These are phyloP conservation scores for Ameiurus melas DNA, from an alignment of 2,113 vertebrate species.

Conservation along the genomic window DNA sequence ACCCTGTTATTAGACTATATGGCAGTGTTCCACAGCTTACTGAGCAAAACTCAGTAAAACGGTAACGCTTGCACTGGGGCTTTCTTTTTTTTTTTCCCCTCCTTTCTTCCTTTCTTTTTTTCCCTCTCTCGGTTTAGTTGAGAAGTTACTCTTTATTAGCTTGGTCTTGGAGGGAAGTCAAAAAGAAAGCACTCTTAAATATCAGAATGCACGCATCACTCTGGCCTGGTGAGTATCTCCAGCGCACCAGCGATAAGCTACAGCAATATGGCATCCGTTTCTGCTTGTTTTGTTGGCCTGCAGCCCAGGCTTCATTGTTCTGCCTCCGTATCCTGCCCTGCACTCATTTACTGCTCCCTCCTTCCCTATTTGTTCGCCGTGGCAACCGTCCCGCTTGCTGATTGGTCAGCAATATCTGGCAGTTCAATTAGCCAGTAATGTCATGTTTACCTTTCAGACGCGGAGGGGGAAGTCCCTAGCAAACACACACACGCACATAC, in stretches of 20 bases:
- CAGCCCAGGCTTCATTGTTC: conserved; percentile 48
- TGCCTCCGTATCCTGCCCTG: conserved; percentile 45
- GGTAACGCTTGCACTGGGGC: not conserved
- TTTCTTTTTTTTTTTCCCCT: not conserved
- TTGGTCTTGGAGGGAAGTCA: conserved; percentile 19
- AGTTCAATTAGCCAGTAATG: conserved; percentile 57
- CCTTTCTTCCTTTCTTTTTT: not conserved
- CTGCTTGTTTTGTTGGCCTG: conserved; percentile 49
- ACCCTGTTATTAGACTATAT: conserved; percentile 17
- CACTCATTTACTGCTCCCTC: conserved; percentile 51
- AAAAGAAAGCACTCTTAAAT: conserved; percentile 44
- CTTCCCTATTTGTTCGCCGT: conserved; percentile 52
- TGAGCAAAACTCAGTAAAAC: not conserved
- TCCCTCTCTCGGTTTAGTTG: not conserved
- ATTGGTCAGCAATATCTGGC: conserved; percentile 50
- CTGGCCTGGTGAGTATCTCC: conserved; percentile 38
- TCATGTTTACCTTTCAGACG: conserved; percentile 58
- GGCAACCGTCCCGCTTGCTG: conserved; percentile 41
- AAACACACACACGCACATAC: conserved; percentile 37
- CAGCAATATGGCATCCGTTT: conserved; percentile 51
- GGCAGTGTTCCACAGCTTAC: not conserved
- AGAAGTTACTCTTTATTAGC: not conserved
- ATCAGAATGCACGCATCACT: conserved; percentile 42
- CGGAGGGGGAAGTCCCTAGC: conserved; percentile 51
- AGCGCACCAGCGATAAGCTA: conserved; percentile 47